Conservation (phyloP, 2,888 invertebrate genomes). For the Cryptocheilus praepositus region DNA sequence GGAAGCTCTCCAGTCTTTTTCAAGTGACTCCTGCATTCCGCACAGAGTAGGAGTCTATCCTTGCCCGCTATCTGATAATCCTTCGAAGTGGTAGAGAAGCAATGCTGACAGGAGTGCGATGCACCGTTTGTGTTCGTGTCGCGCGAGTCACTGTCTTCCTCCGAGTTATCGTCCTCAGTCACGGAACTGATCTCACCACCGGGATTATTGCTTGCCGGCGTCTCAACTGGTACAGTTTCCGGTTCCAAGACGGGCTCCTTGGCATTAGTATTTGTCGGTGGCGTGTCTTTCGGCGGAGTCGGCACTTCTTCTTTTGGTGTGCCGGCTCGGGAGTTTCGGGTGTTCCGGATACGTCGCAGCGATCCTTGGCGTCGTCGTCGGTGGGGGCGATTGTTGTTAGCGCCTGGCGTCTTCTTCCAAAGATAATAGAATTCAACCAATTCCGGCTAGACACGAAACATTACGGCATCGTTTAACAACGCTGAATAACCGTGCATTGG, state of each 20-base stretch:
- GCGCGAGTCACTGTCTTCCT: constrained; percentile 95
- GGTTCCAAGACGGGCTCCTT: constrained; percentile 71
- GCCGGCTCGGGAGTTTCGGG: constrained; percentile 89
- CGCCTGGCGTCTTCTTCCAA: constrained; percentile 99
- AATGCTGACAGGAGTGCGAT: constrained; percentile 81
- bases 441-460: constrained; percentile 81
- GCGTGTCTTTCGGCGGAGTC: constrained; percentile 74
- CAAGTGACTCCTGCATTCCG: constrained; percentile 84
- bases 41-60: constrained; percentile 83
- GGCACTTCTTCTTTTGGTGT: constrained; percentile 85
- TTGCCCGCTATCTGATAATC: constrained; percentile 78
- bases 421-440: constrained; percentile 99
- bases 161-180: constrained; percentile 93
- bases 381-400: constrained; percentile 96
- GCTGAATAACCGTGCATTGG: neutral
- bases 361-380: constrained; percentile 91
- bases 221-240: constrained; percentile 69
- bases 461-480: neutral
- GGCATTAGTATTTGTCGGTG: constrained; percentile 57
- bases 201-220: constrained; percentile 65
- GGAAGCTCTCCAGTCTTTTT: constrained; percentile 87
- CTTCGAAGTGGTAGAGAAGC: constrained; percentile 81
- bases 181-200: constrained; percentile 83
- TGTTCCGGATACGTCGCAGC: constrained; percentile 90
- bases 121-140: constrained; percentile 79